Conservation (phyloP, 2,888 invertebrate genomes). For the Lepidonotus clava region DNA sequence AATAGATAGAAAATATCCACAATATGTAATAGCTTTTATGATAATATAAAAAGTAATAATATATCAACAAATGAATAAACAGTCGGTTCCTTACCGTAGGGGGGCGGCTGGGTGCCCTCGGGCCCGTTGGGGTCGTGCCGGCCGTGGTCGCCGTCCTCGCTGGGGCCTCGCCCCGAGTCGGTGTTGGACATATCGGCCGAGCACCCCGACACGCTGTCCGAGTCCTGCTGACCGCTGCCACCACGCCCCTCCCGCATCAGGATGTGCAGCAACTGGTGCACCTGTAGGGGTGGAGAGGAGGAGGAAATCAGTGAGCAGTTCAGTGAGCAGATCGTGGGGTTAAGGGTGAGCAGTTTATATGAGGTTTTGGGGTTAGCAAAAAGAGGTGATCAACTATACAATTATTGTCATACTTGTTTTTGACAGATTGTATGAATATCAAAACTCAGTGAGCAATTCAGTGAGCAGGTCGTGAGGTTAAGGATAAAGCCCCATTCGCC, state of each 20-base stretch:
- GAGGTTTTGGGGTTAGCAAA: too few species aligned
- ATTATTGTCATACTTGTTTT: too few species aligned
- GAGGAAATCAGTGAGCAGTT: too few species aligned
- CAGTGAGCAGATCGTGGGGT: too few species aligned
- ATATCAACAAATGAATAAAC: neutral
- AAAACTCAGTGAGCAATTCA: too few species aligned
- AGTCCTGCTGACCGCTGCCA: slow-evolving; percentile 9
- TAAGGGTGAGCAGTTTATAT: too few species aligned
- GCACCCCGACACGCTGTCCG: slow-evolving; percentile 46
- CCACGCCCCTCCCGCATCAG: slow-evolving; percentile 43
- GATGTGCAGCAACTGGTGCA: slow-evolving; percentile 45
- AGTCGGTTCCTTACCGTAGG: slow-evolving; percentile 22
- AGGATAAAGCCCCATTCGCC: too few species aligned
- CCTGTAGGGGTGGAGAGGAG: neutral
- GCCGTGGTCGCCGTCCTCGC: slow-evolving; percentile 37
- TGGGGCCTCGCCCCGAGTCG: slow-evolving; percentile 25
- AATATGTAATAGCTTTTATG: too few species aligned
- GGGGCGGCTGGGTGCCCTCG: slow-evolving; percentile 3
- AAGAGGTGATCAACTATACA: too few species aligned
- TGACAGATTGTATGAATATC: too few species aligned
- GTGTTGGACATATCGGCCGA: slow-evolving; percentile 49
- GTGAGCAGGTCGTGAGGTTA: too few species aligned
- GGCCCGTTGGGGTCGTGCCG: slow-evolving; percentile 27
- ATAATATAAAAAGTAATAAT: neutral
- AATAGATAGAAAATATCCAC: too few species aligned